Base-by-base conservation (phyloP, 2,113 vertebrate species). In the Chaetops frenatus region DNA sequence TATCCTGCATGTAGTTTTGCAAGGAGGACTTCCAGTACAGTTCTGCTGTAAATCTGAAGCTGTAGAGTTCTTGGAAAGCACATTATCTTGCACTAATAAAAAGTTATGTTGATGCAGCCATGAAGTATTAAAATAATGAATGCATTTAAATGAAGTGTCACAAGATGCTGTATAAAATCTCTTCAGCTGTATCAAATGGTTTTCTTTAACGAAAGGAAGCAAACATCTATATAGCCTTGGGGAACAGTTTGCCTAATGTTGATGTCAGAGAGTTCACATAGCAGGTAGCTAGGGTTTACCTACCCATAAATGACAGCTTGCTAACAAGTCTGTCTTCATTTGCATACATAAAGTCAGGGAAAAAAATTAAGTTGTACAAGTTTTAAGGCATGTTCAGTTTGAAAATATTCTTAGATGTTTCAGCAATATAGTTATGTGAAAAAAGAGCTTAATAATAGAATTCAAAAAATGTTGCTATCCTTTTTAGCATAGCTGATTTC, bases 361-460 rank as follows among this genome's bases (percentile, higher is more conserved):
- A 92, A 79, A 76, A 92, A 91, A 88, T 27, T 42, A 80, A 86
- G 16, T 47, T 36, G 22, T 84, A 64, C 17, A 72, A 72, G 29
- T 79, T 83, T 91, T 71, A 69, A 89, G 48, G 60, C 31, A 45
- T 45, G 56, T 81, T 87, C 44, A n/a, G 61, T 81, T 83, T 93
- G 82, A 97, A 96, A 94, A 89, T 15, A 31, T 13, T 57, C 77
- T 95, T 76, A 94, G 86, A 94, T 78, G 56, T 88, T 85, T 53
- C 36, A 65, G 69, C 40, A 76, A 51, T 25, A 44, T 42, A 88
- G 62, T 54, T 86, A 54, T 7, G 15, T 42, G 24, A 74, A 82
- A 85, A 61, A 74, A 66, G 27, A 62, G 11, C 45, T 89, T 86
- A 36, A 81, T 25, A 74, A 78, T 33, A 54, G 27, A 84, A 86